These are phyloP conservation scores for Daktulosphaira vitifoliae DNA, from an alignment of 1,140 invertebrate genomes.

Conservation along the genomic window DNA sequence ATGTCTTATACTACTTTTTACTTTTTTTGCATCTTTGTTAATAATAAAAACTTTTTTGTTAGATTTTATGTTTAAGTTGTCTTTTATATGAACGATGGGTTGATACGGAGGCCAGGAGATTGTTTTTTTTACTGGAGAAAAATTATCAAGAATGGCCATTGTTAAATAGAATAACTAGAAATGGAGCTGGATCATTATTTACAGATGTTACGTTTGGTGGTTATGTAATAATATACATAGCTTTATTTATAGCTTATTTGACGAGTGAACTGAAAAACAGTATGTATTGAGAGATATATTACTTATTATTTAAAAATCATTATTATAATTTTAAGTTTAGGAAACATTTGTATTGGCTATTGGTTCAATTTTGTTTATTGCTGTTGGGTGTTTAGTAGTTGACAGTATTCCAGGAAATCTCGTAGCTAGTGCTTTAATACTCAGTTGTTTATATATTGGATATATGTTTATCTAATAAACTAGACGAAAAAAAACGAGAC, in stretches of 20 bases:
- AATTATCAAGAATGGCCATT: conserved; percentile 64
- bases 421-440: conserved; percentile 59
- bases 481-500: conserved; percentile 7
- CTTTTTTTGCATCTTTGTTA: too few species aligned
- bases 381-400: conserved; percentile 57
- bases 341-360: conserved; percentile 57
- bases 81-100: conserved; percentile 58
- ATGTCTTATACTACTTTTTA: too few species aligned
- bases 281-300: conserved; percentile 49
- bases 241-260: conserved; percentile 54
- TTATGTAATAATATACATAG: conserved; percentile 61
- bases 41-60: too few species aligned
- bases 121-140: conserved; percentile 58
- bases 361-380: conserved; percentile 57
- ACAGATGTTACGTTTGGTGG: conserved; percentile 54
- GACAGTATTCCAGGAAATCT: conserved; percentile 58
- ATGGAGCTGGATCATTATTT: conserved; percentile 50
- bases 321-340: conserved; percentile 40
- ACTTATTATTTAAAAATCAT: too few species aligned
- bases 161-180: conserved; percentile 61
- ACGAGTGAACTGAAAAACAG: conserved; percentile 53
- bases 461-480: conserved; percentile 28
- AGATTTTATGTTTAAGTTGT: conserved; percentile 59
- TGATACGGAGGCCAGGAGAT: conserved; percentile 57
- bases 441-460: conserved; percentile 51